phyloP scores from a whole-genome alignment of 2,113 vertebrate genomes.

The Lasiurus borealis region DNA sequence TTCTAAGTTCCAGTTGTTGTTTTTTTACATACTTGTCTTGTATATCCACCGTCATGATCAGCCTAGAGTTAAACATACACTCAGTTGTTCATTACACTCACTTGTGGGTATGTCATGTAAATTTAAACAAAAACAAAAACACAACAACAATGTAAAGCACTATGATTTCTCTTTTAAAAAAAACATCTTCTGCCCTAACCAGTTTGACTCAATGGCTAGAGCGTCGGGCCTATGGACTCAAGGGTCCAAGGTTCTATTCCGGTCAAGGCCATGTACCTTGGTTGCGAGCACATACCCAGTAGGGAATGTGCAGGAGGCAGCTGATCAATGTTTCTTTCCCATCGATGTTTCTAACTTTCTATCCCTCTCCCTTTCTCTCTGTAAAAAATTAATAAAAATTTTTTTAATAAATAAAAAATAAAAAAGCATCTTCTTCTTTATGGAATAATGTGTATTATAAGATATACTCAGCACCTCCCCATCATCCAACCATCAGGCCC shows the following conservation, averaged over 20 bases:
- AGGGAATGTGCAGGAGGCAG: no score
- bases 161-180: slow-evolving; percentile 39
- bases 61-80: not conserved
- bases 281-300: no score
- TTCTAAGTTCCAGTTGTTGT: not conserved
- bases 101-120: not conserved
- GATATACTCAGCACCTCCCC: not conserved
- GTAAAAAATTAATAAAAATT: no score
- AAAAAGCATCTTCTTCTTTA: not conserved
- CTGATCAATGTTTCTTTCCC: no score
- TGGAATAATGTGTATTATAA: not conserved
- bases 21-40: not conserved
- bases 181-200: not conserved
- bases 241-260: no score
- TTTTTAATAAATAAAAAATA: not conserved
- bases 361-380: no score
- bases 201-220: no score
- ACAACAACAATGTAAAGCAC: not conserved
- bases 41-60: not conserved
- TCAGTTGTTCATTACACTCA: not conserved
- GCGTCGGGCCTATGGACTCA: no score
- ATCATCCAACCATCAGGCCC: no score
- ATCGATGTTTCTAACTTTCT: no score
- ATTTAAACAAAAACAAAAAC: not conserved
- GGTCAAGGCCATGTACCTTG: no score